phyloP scores from a whole-genome alignment of 2,797 vertebrate genomes.

The Catharus ustulatus region DNA sequence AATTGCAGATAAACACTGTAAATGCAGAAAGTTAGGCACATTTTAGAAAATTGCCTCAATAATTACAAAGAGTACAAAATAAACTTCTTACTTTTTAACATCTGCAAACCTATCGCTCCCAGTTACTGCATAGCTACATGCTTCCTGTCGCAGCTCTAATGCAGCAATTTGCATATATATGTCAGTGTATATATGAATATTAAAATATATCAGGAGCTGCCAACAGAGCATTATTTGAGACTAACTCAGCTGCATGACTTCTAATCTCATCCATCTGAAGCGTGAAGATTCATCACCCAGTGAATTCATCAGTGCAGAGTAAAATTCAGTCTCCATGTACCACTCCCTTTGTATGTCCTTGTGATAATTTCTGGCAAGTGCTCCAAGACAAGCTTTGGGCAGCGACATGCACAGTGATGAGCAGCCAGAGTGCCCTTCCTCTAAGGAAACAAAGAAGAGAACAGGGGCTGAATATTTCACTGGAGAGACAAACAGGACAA shows the following conservation, averaged over 20 bases:
- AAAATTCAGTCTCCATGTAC: background rate
- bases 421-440: background rate
- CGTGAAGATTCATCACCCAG: background rate
- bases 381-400: background rate
- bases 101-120: background rate
- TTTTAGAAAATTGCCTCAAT: background rate
- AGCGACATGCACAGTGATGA: background rate
- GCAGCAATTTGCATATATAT: background rate
- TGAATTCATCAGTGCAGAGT: background rate
- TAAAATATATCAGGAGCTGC: background rate
- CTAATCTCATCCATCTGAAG: background rate
- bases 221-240: background rate
- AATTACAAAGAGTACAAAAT: background rate
- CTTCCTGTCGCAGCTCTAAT: background rate
- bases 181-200: rapidly evolving
- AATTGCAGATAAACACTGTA: background rate
- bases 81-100: background rate
- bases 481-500: background rate
- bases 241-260: background rate
- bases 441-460: background rate
- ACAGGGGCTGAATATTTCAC: background rate
- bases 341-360: background rate
- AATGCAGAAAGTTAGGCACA: background rate
- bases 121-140: background rate
- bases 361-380: background rate